These are phyloP conservation scores for Acanthaster planci DNA, from an alignment of 35 echinoderm and acorn worm genomes.

Conservation along the genomic window DNA sequence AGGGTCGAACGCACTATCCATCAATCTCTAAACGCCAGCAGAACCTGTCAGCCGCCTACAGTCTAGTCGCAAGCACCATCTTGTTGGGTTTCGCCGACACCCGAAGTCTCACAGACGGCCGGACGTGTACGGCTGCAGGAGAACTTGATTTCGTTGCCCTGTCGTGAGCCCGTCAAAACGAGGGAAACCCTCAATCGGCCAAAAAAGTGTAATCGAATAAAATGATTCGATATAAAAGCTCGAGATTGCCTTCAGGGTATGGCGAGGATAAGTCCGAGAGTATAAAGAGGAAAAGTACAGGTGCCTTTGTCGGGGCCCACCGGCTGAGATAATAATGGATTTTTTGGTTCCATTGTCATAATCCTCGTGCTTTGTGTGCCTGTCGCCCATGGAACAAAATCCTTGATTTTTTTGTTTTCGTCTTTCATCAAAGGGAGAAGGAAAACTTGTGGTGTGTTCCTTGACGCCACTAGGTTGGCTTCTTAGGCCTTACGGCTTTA, in stretches of 20 bases:
- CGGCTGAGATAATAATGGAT: not conserved
- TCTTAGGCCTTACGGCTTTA: too few relatives aligned
- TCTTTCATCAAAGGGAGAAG: not conserved
- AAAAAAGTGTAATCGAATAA: constrained; percentile 9
- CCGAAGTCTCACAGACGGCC: too few relatives aligned
- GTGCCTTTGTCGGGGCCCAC: not conserved
- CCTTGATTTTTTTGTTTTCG: not conserved
- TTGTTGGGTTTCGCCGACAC: too few relatives aligned
- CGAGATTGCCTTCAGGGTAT: not conserved
- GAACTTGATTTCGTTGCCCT: not conserved
- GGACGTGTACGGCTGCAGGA: too few relatives aligned
- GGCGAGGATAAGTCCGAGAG: not conserved
- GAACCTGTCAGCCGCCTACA: too few relatives aligned
- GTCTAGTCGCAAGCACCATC: too few relatives aligned
- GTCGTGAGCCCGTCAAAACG: constrained; percentile 4
- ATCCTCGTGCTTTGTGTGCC: not conserved
- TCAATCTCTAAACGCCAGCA: too few relatives aligned
- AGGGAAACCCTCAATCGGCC: not conserved
- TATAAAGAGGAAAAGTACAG: not conserved
- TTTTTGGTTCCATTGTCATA: not conserved
- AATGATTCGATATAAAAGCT: constrained; percentile 13
- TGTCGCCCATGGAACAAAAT: not conserved
- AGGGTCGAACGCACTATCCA: too few relatives aligned
- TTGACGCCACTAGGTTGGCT: too few relatives aligned
- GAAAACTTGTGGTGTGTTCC: too few relatives aligned